phyloP scores from a whole-genome alignment of 1,140 invertebrate species.

The Nylanderia fulva region DNA sequence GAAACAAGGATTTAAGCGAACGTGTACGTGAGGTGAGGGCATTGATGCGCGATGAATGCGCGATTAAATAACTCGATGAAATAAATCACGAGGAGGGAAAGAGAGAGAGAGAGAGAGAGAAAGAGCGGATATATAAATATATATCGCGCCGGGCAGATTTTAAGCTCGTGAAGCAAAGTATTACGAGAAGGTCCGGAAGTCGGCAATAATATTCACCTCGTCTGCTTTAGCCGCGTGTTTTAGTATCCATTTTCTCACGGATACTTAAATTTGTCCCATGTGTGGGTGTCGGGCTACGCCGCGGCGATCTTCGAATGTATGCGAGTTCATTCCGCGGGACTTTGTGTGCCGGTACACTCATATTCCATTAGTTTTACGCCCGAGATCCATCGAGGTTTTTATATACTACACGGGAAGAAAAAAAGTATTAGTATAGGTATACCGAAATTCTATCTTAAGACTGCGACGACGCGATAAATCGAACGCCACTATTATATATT shows the following conservation, averaged over 20 bases:
- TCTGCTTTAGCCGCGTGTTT: constrained; percentile 41
- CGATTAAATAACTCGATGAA: constrained; percentile 52
- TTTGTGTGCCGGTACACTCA: constrained; percentile 53
- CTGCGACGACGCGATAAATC: background rate
- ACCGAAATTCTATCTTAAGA: constrained; percentile 11
- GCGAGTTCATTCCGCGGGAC: constrained; percentile 58
- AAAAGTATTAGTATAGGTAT: background rate
- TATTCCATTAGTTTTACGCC: constrained; percentile 73
- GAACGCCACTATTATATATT: constrained; percentile 5
- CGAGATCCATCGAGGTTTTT: constrained; percentile 25
- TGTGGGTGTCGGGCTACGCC: background rate
- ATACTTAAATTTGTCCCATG: constrained; percentile 44
- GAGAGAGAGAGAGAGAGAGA: too few relatives aligned
- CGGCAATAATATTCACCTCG: constrained; percentile 62
- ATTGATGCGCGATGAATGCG: constrained; percentile 38
- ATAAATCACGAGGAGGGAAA: constrained; percentile 14
- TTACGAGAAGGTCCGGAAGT: constrained; percentile 46
- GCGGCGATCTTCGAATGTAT: constrained; percentile 27
- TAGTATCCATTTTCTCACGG: constrained; percentile 61
- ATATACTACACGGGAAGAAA: constrained; percentile 8
- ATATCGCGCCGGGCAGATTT: constrained; percentile 6
- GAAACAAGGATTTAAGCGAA: constrained; percentile 28
- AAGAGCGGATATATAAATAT: background rate
- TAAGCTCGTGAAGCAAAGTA: constrained; percentile 24
- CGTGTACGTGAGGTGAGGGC: background rate